A percentile compares a stretch with the other conserved stretches of the same genome.
These are phyloP conservation scores for Heteronetta atricapilla DNA, from an alignment of 2,113 vertebrate species.

Conservation along the genomic window DNA sequence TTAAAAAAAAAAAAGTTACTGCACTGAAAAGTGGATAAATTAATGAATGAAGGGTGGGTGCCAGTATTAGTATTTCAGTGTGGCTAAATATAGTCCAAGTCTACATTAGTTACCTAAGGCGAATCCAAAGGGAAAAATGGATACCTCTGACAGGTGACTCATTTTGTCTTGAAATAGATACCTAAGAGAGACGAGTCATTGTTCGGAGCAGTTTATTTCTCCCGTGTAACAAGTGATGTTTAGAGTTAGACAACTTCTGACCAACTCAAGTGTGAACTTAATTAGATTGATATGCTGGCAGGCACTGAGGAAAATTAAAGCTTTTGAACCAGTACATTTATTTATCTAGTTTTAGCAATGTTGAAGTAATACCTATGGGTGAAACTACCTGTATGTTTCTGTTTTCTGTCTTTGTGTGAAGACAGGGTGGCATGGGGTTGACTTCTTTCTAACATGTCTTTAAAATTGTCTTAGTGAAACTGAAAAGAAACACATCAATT, in stretches of 20 bases:
- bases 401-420: background rate
- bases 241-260: background rate
- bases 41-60: background rate
- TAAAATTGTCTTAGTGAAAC: background rate
- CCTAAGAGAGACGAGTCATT: fast-evolving
- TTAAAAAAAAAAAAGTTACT: background rate
- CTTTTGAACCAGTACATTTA: background rate
- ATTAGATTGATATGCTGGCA: background rate
- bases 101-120: background rate
- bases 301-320: background rate
- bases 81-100: background rate
- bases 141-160: fast-evolving
- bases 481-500: background rate
- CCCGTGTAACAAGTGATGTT: fast-evolving
- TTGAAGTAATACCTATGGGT: fast-evolving
- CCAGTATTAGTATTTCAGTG: background rate
- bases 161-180: background rate
- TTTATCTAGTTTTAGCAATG: background rate
- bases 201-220: background rate
- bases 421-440: no score
- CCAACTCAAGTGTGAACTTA: background rate
- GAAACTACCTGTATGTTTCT: background rate
- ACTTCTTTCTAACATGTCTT: background rate
- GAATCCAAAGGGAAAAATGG: background rate
- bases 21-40: background rate